Evolutionary conservation across 2,797 vertebrate genomes (phyloP).

Genomic region (Lemur catta): DNA sequence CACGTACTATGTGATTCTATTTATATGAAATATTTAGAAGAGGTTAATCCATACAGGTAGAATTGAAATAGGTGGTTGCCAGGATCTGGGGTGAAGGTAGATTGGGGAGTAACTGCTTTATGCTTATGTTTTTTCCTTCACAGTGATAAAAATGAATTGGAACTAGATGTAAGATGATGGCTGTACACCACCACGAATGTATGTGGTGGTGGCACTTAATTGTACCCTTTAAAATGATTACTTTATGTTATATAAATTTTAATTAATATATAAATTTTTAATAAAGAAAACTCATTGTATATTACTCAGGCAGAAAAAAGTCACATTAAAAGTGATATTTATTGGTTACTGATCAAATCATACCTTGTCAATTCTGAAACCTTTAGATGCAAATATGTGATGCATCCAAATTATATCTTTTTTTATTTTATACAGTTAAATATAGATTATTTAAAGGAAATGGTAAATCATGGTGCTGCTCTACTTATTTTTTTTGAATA

Average conservation of each 20-base stretch:
- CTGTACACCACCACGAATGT: not conserved
- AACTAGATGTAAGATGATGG: not conserved
- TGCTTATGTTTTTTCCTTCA: not conserved
- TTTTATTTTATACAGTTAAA: not conserved
- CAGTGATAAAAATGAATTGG: not conserved
- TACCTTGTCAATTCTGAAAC: not conserved
- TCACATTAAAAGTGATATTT: not conserved
- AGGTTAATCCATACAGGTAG: not conserved
- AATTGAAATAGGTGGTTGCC: not conserved
- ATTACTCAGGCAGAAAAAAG: not conserved
- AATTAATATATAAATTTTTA: not conserved
- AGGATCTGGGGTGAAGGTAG: not conserved
- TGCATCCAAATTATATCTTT: not conserved
- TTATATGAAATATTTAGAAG: not conserved
- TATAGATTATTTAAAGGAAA: not conserved
- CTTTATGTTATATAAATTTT: not conserved
- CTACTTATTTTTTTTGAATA: not conserved
- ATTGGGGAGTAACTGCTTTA: not conserved
- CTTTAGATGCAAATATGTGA: not conserved
- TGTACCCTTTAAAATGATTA: not conserved
- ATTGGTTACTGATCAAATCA: not conserved
- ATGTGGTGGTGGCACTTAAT: not conserved
- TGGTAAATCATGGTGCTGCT: not conserved
- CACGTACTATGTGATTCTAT: too few relatives aligned
- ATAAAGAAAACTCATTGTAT: not conserved